phyloP scores from a whole-genome alignment of 53 echinoderm and acorn worm genomes.

The Patiria pectinifera region DNA sequence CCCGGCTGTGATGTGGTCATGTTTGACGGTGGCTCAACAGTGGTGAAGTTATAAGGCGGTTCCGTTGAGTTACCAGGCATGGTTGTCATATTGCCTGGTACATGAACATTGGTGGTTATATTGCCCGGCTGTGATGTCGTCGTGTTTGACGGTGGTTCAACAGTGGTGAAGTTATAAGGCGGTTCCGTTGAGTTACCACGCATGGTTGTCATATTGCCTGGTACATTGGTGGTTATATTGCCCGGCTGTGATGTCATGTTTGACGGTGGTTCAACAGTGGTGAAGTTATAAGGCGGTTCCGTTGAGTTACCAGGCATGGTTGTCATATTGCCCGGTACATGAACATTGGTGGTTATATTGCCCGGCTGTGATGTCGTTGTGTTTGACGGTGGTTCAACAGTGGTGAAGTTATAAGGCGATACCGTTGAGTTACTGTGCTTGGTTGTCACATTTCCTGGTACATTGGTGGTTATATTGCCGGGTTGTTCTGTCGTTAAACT shows the following conservation, averaged over 20 bases:
- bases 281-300: neutral
- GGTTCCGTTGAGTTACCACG: neutral
- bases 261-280: neutral
- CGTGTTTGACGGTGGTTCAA: neutral
- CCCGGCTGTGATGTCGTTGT: too few species aligned
- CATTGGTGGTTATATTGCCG: slow-evolving; percentile 10
- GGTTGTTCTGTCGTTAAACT: neutral
- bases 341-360: neutral
- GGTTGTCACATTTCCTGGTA: slow-evolving; percentile 12
- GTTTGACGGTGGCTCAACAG: neutral
- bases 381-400: too few species aligned
- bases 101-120: neutral
- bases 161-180: neutral
- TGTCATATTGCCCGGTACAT: neutral
- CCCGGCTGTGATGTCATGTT: neutral
- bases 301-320: neutral
- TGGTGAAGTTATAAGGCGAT: neutral
- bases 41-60: neutral
- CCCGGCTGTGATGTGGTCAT: neutral
- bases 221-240: slow-evolving; percentile 2
- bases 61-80: neutral
- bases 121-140: neutral
- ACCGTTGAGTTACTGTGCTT: neutral
- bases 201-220: slow-evolving; percentile 8
- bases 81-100: neutral